Evolutionary conservation across 2,113 vertebrate species (phyloP).

Genomic region (Notothenia rossii): DNA sequence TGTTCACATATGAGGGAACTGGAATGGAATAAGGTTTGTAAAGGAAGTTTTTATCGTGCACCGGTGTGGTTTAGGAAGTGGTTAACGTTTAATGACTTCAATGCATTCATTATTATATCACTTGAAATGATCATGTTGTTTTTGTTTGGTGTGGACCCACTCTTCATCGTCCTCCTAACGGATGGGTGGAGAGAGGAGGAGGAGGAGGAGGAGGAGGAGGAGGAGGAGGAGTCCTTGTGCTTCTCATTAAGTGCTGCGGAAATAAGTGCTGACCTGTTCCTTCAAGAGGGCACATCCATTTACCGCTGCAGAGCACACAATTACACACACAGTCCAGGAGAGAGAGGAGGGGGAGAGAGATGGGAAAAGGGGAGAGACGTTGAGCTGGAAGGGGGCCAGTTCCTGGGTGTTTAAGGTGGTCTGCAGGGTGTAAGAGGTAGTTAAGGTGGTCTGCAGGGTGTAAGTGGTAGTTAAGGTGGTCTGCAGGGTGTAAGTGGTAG

Average conservation of each 20-base stretch:
- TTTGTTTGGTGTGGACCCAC: slow-evolving; percentile 5
- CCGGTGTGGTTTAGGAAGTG: background rate
- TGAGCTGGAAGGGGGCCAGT: background rate
- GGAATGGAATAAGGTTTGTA: background rate
- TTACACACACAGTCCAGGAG: slow-evolving; percentile 34
- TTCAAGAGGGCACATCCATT: slow-evolving; percentile 81
- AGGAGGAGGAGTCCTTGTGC: slow-evolving; percentile 83
- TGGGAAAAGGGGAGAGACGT: background rate
- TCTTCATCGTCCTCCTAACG: slow-evolving; percentile 10
- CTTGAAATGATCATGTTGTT: background rate
- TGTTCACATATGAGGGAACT: background rate
- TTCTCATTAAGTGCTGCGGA: slow-evolving; percentile 89
- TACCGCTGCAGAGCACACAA: slow-evolving; percentile 57
- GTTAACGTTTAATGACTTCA: background rate
- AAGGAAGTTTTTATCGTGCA: background rate
- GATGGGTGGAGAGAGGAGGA: slow-evolving; percentile 4
- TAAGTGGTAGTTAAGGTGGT: too few species aligned
- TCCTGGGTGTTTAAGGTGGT: slow-evolving; percentile 2
- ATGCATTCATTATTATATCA: background rate
- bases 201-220: slow-evolving; percentile 72
- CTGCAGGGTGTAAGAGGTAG: background rate
- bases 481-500: background rate
- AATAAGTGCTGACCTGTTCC: slow-evolving; percentile 88
- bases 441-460: slow-evolving; percentile 9
- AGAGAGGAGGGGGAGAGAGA: slow-evolving; percentile 55